Evolutionary conservation across 2,113 vertebrate genomes (phyloP).

Genomic region (Petrocephalus zakoni): DNA sequence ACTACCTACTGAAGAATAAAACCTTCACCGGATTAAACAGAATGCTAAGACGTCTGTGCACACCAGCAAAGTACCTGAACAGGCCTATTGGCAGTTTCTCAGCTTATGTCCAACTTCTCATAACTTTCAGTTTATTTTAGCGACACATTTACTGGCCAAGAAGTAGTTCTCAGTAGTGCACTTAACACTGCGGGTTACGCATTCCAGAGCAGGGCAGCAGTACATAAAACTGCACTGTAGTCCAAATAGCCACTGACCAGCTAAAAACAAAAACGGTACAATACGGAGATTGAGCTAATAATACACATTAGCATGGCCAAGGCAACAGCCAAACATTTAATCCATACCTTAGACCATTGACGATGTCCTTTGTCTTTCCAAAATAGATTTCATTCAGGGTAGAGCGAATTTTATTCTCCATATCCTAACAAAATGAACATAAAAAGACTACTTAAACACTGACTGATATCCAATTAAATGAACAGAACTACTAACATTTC

Average conservation of each 20-base stretch:
- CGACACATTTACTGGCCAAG: neutral
- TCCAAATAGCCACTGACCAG: neutral
- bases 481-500: neutral
- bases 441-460: neutral
- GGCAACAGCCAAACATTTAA: neutral
- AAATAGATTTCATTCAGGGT: slow-evolving; percentile 99
- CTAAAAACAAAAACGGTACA: neutral
- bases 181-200: neutral
- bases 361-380: slow-evolving; percentile 98
- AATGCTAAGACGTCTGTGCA: neutral
- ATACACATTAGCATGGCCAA: neutral
- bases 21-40: too few species aligned
- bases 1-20: neutral
- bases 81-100: neutral
- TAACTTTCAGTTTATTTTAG: neutral
- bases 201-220: neutral
- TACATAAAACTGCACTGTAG: neutral
- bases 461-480: neutral
- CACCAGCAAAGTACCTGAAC: neutral
- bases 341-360: slow-evolving; percentile 90
- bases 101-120: neutral
- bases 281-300: neutral
- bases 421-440: slow-evolving; percentile 69
- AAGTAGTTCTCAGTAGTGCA: neutral
- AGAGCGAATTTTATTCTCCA: slow-evolving; percentile 99